Evolutionary conservation across 1,140 invertebrate species (phyloP).

Genomic region (Vanessa tameamea): DNA sequence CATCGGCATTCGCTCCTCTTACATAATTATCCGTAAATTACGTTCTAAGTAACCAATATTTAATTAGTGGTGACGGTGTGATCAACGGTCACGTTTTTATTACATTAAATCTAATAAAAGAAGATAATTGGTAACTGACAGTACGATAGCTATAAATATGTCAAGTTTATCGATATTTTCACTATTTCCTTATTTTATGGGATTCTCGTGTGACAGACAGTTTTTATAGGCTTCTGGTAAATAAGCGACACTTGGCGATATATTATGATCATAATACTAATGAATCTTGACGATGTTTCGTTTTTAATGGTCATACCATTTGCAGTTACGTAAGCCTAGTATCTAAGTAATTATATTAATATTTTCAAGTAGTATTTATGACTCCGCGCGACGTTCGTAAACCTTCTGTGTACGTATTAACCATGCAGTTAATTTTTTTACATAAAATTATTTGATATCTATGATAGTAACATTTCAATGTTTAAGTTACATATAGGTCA

Average conservation of each 20-base stretch:
- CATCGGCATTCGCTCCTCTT: no score
- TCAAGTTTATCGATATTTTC: conserved; percentile 42
- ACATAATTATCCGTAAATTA: background rate
- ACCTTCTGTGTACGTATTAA: no score
- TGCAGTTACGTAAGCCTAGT: background rate
- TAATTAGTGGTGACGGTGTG: background rate
- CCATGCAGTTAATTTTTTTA: no score
- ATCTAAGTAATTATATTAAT: background rate
- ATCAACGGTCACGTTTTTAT: conserved; percentile 27
- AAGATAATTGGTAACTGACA: conserved; percentile 39
- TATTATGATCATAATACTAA: conserved; percentile 9
- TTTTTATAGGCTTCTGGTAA: conserved; percentile 34
- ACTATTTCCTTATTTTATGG: conserved; percentile 36
- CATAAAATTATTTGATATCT: no score
- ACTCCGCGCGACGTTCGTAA: no score
- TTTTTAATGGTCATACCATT: background rate
- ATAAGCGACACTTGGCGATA: conserved; percentile 19
- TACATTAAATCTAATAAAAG: conserved; percentile 33
- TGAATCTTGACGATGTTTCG: background rate
- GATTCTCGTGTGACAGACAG: conserved; percentile 16
- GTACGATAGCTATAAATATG: conserved; percentile 37
- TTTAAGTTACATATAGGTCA: no score
- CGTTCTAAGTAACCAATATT: background rate
- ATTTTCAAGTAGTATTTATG: no score
- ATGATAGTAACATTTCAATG: no score